Evolutionary conservation across 2,797 vertebrate species (phyloP), one percentile per base, ranked within the genome.

Genomic region (Hyperoplus immaculatus): DNA sequence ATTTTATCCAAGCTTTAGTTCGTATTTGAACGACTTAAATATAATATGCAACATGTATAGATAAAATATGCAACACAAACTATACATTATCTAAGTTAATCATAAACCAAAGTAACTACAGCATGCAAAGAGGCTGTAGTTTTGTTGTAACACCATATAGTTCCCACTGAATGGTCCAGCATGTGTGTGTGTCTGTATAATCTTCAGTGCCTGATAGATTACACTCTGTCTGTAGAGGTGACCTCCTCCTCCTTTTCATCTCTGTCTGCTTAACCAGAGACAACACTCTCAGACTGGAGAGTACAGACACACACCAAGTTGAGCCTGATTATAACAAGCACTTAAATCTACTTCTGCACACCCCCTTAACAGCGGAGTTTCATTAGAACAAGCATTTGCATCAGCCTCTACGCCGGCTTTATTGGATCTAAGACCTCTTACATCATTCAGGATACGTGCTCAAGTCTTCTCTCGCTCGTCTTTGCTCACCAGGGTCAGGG

Each of bases 381-480:
- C 90, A 94, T 94, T 93, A 85, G 88, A 93, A 94, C 91, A 90
- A 93, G 91, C 92, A 85, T 94, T 94, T 91, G 91, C 93, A 94
- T 94, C 93, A 94, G 90, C 90, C 78, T 78, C 87, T 73, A 18
- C 43, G 16, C 85, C 36, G 66, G 58, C 88, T 87, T 91, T 89
- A 93, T 91, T 88, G 91, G 84, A 93, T 92, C 89, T 90, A 90
- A 92, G 89, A 82, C 87, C 81, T 91, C 89, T 93, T 92, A 92
- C 92, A 90, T 93, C 93, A 93, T 89, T 85, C 79, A 54, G 47
- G 79, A 84, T 82, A 86, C 51, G 68, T 85, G 86, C 84, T 80
- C 75, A 50, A 72, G 73, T 66, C 70, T 69, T 57, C 64, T 73
- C 78, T 46, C 67, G 68, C 79, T 69, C 8, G 8, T 79, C 77